Conservation (phyloP, 53 echinoderm and acorn worm species). For the Stichopus horrens region DNA sequence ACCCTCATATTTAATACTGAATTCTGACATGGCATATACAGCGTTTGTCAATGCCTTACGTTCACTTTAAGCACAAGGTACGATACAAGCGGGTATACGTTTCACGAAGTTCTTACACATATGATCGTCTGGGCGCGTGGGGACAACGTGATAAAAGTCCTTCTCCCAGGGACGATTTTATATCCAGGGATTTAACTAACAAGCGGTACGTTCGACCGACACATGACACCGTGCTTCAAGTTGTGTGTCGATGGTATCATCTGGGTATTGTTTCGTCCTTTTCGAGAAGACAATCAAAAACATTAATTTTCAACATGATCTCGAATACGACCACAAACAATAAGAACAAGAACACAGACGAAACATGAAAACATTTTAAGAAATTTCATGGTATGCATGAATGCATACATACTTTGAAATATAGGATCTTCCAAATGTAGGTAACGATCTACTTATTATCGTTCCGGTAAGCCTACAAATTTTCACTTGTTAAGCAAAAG, state of each 20-base stretch:
- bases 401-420: too few species aligned
- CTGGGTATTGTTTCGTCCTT: too few species aligned
- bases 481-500: too few species aligned
- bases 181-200: background rate
- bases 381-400: too few species aligned
- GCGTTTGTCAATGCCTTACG: slow-evolving; percentile 30
- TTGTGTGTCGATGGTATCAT: background rate
- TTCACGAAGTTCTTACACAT: background rate
- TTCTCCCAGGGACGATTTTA: background rate
- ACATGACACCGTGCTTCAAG: background rate
- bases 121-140: slow-evolving; percentile 10
- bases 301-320: background rate
- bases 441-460: too few species aligned
- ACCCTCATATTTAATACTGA: slow-evolving; percentile 29
- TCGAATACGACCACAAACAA: background rate
- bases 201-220: background rate
- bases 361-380: too few species aligned
- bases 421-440: too few species aligned
- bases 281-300: background rate
- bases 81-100: slow-evolving; percentile 32
- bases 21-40: slow-evolving; percentile 25
- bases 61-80: slow-evolving; percentile 10
- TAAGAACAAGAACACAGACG: too few species aligned
- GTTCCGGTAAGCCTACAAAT: too few species aligned
- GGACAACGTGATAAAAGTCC: slow-evolving; percentile 3